phyloP scores from a whole-genome alignment of 2,888 invertebrate genomes.

The Galeopsomyia nigrocyanea region DNA sequence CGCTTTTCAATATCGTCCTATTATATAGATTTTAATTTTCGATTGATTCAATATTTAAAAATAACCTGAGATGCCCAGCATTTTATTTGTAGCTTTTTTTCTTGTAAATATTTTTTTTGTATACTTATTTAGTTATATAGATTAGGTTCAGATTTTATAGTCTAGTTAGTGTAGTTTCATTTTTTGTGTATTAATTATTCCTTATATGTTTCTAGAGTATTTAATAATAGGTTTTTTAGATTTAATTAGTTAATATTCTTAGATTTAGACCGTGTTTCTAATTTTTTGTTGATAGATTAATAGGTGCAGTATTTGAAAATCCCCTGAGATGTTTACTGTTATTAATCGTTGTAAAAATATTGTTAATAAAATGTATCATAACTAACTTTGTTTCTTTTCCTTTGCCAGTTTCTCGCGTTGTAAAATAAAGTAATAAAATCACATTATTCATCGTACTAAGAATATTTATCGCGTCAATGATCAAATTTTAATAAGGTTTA shows the following conservation, averaged over 20 bases:
- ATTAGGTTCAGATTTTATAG: neutral
- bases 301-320: slow-evolving; percentile 15
- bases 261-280: neutral
- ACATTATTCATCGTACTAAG: too few species aligned
- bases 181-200: too few species aligned
- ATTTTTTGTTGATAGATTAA: neutral
- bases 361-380: too few species aligned
- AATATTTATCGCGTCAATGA: too few species aligned
- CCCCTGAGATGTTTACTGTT: slow-evolving; percentile 29
- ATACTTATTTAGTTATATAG: neutral
- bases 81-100: slow-evolving; percentile 5
- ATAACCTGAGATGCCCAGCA: slow-evolving; percentile 23
- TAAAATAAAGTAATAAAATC: too few species aligned
- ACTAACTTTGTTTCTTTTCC: too few species aligned
- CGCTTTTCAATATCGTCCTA: too few species aligned
- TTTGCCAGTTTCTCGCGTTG: too few species aligned
- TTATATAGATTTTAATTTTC: too few species aligned
- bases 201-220: too few species aligned
- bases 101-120: neutral
- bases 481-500: too few species aligned
- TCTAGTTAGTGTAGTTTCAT: neutral
- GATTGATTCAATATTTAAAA: slow-evolving; percentile 26
- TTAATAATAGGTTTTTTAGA: neutral
- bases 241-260: neutral
- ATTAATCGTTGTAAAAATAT: slow-evolving; percentile 30